These are phyloP conservation scores for Terebella lapidaria DNA, from an alignment of 2,888 invertebrate genomes.

Conservation along the genomic window DNA sequence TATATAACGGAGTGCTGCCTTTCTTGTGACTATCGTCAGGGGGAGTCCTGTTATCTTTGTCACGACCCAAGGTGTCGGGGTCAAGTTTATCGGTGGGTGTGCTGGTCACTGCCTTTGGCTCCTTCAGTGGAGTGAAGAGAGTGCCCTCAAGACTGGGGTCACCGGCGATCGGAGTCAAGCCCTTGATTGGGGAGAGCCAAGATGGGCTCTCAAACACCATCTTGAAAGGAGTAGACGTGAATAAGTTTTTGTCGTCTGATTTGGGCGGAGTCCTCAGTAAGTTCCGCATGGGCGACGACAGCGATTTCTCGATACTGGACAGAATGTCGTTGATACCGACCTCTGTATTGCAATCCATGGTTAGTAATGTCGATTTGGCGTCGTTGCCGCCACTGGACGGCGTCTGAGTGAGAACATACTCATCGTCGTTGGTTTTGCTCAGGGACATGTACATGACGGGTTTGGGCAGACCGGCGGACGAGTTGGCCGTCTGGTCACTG, in stretches of 20 bases:
- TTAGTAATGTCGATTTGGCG: background rate
- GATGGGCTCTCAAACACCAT: background rate
- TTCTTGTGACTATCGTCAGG: too few relatives aligned
- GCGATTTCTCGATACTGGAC: background rate
- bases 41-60: background rate
- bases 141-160: background rate
- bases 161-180: background rate
- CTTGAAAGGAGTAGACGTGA: background rate
- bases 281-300: background rate
- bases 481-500: background rate
- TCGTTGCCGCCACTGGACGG: background rate
- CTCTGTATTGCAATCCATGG: background rate
- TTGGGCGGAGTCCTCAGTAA: conserved; percentile 3
- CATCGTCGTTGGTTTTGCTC: too few relatives aligned
- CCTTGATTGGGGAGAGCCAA: background rate
- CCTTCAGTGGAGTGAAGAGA: background rate
- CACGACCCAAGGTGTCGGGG: background rate
- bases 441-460: background rate
- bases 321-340: background rate
- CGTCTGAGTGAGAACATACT: too few relatives aligned
- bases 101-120: background rate
- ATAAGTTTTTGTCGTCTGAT: background rate
- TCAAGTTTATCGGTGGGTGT: background rate
- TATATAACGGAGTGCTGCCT: background rate
- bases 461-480: background rate